Conservation (phyloP, 1,140 invertebrate genomes). For the Vanessa tameamea region DNA sequence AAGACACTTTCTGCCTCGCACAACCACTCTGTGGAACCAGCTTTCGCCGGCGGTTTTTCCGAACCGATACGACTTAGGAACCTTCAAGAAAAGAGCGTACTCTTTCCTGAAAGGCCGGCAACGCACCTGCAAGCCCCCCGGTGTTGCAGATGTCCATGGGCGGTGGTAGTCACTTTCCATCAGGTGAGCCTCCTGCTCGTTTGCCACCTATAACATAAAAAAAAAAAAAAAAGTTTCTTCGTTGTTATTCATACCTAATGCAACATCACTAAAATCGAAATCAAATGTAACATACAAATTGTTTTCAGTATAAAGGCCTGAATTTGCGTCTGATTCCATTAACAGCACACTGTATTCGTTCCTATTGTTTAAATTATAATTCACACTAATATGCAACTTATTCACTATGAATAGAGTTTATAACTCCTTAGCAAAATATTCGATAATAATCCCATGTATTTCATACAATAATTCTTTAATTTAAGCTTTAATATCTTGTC, state of each 20-base stretch:
- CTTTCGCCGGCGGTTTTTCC: too few species aligned
- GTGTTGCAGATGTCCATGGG: too few species aligned
- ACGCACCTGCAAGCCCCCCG: too few species aligned
- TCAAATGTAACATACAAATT: conserved; percentile 13
- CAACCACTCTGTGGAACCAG: too few species aligned
- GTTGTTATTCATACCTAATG: not conserved
- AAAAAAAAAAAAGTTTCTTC: too few species aligned
- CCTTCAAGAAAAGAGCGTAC: too few species aligned
- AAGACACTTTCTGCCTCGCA: too few species aligned
- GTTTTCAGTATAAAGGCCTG: conserved; percentile 20
- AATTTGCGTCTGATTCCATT: conserved; percentile 26
- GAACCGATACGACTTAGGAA: too few species aligned
- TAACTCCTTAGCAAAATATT: not conserved
- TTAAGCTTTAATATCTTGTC: not conserved
- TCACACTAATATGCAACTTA: conserved; percentile 2
- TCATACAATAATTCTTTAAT: not conserved
- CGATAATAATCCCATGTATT: conserved; percentile 3
- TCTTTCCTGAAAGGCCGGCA: too few species aligned
- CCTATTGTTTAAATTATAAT: conserved; percentile 9
- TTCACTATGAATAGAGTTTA: not conserved
- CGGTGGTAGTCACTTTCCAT: too few species aligned
- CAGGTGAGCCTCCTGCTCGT: too few species aligned
- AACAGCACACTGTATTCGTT: conserved; percentile 16
- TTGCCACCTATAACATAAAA: too few species aligned
- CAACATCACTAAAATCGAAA: not conserved